Evolutionary conservation across 2,888 invertebrate species (phyloP).

Genomic region (Drosophila buzzatii): DNA sequence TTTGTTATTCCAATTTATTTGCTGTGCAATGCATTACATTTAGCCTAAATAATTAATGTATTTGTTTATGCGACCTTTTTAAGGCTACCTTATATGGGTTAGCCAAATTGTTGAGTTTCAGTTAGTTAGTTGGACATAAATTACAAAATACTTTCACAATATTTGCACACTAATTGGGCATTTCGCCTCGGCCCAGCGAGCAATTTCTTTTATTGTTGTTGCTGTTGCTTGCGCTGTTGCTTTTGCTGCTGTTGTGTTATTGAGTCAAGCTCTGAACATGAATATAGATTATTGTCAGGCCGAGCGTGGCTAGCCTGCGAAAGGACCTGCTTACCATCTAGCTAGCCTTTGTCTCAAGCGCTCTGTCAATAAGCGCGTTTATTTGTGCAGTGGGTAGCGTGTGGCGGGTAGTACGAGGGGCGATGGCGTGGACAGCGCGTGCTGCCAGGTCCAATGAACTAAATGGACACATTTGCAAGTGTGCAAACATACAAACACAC

Average conservation of each 20-base stretch:
- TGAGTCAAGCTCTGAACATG: constrained; percentile 55
- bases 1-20: neutral
- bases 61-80: constrained; percentile 1
- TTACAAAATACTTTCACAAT: constrained; percentile 67
- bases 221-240: neutral
- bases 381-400: constrained; percentile 46
- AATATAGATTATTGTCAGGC: constrained; percentile 73
- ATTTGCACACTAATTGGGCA: constrained; percentile 78
- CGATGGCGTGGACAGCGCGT: constrained; percentile 38
- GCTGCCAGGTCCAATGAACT: constrained; percentile 73
- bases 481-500: constrained; percentile 28
- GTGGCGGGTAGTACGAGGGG: neutral
- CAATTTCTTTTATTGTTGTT: constrained; percentile 23
- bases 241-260: constrained; percentile 1
- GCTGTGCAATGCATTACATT: constrained; percentile 16
- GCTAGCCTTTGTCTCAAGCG: constrained; percentile 64
- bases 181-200: constrained; percentile 53
- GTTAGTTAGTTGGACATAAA: constrained; percentile 35
- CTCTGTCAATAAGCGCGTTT: constrained; percentile 72
- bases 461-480: constrained; percentile 64
- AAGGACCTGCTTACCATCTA: neutral
- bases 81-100: neutral
- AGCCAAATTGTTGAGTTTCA: constrained; percentile 13
- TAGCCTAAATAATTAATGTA: constrained; percentile 19
- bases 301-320: constrained; percentile 10